Conservation (phyloP, 2,888 invertebrate genomes). For the Drosophila suboccidentalis region DNA sequence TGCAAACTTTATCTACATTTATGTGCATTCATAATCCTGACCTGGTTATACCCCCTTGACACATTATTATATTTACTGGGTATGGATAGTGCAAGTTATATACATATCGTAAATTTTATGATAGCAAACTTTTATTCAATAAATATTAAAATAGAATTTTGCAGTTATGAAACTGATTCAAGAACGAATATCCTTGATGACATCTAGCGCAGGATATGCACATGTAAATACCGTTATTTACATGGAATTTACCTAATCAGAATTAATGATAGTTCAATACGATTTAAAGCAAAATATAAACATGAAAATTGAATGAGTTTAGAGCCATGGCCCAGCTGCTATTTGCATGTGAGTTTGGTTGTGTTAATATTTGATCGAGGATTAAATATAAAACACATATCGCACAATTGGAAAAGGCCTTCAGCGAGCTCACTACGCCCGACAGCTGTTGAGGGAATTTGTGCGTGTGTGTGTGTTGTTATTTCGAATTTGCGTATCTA, state of each 20-base stretch:
- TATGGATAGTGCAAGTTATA: not conserved
- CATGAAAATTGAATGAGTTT: constrained; percentile 20
- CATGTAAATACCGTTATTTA: constrained; percentile 25
- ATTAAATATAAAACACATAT: constrained; percentile 56
- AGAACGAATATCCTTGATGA: constrained; percentile 21
- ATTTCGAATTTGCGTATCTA: constrained; percentile 6
- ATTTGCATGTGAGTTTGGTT: constrained; percentile 20
- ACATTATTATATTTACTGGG: not conserved
- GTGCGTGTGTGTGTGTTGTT: constrained; percentile 8
- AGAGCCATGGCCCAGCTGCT: not conserved
- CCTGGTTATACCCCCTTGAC: not conserved
- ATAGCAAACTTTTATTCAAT: constrained; percentile 46
- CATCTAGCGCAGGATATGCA: constrained; percentile 13
- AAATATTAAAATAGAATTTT: constrained; percentile 50
- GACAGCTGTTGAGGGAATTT: constrained; percentile 3
- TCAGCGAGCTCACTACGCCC: not conserved
- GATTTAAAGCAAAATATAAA: constrained; percentile 19
- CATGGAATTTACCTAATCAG: constrained; percentile 43
- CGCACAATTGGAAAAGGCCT: constrained; percentile 13
- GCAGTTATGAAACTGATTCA: constrained; percentile 30
- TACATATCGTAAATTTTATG: constrained; percentile 22
- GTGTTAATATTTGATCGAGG: constrained; percentile 63
- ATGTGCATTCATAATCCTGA: no score
- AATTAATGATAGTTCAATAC: constrained; percentile 44
- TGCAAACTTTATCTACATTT: not conserved